Evolutionary conservation across 2,113 vertebrate genomes (phyloP), one percentile per base, ranked within the genome.

Genomic region (Marcusenius ussheri): DNA sequence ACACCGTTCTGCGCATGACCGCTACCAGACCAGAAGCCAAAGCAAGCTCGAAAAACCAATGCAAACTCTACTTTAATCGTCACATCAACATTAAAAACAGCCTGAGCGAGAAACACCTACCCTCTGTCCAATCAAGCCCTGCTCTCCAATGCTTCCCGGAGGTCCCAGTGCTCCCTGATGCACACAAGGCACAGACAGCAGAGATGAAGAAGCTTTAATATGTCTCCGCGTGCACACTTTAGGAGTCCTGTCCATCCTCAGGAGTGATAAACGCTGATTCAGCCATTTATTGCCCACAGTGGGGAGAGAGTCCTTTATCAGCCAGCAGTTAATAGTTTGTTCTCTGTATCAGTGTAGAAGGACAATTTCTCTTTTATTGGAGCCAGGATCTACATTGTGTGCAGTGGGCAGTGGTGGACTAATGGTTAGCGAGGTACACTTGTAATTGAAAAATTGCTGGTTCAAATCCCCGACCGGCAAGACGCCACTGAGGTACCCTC

Each of bases 121-220:
- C 92, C 98, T 96, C 92, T 96, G 96, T 85, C 98, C 98, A 92
- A 95, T 27, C 90, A 98, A 94, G 90, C 98, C 98, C 93, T 96
- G 96, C 93, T 99, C 98, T 90, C 98, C 98, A 1, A 94, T 91
- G 91, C 92, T 94, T 49, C 98, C 98, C 31, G 95, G 0, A 50
- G 95, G 95, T 90, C 98, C 98, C 88, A 95, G 90, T 58, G 95
- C 94, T 70, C 98, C 98, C 98, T 99, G 90, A 45, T 50, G 49
- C 92, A 85, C 80, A 89, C 80, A 83, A n/a, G 56, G 27, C 35
- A 83, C 70, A 89, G 15, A 89, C 2, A 35, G 39, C 88, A 88
- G n/a, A 27, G 70, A 66, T 11, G 39, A 19, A 66, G 27, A 24
- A 85, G 46, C n/a, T 42, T 83, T 8, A 27, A 88, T 39, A 56